Conservation (phyloP, 2,113 vertebrate genomes). For the Pelodiscus sinensis region DNA sequence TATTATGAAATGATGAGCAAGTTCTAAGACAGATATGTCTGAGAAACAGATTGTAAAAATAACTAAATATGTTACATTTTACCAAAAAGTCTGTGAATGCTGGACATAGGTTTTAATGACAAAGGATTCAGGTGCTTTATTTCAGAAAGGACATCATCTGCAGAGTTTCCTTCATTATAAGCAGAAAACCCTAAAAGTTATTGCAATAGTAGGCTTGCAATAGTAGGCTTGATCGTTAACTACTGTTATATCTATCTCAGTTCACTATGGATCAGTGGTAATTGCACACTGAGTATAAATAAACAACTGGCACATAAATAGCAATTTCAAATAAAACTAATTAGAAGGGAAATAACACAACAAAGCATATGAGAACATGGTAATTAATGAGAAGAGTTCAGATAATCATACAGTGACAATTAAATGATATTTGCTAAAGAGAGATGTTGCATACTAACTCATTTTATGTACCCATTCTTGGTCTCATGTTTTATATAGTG, state of each 20-base stretch:
- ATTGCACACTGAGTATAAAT: slow-evolving; percentile 40
- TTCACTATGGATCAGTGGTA: slow-evolving; percentile 44
- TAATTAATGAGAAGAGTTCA: slow-evolving; percentile 55
- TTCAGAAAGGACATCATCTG: background rate
- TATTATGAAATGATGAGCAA: background rate
- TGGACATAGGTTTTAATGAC: background rate
- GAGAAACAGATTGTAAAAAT: background rate
- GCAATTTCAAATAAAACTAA: slow-evolving; percentile 59
- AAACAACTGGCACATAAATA: slow-evolving; percentile 49
- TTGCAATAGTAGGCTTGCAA: background rate
- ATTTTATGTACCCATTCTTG: background rate
- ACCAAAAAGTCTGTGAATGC: background rate
- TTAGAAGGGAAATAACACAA: slow-evolving; percentile 56
- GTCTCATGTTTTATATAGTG: background rate
- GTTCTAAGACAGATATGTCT: background rate
- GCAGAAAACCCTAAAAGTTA: background rate
- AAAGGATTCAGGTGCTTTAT: background rate
- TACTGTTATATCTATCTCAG: background rate
- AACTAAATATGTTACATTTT: background rate
- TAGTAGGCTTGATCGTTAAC: slow-evolving; percentile 19
- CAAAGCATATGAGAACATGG: background rate
- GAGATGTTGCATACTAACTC: background rate
- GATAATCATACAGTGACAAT: slow-evolving; percentile 3
- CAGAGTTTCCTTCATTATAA: background rate
- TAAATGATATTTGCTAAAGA: background rate